Evolutionary conservation across 1,140 invertebrate genomes (phyloP), one percentile per base, ranked within the genome.

Genomic region (Geopemphigus sp.): DNA sequence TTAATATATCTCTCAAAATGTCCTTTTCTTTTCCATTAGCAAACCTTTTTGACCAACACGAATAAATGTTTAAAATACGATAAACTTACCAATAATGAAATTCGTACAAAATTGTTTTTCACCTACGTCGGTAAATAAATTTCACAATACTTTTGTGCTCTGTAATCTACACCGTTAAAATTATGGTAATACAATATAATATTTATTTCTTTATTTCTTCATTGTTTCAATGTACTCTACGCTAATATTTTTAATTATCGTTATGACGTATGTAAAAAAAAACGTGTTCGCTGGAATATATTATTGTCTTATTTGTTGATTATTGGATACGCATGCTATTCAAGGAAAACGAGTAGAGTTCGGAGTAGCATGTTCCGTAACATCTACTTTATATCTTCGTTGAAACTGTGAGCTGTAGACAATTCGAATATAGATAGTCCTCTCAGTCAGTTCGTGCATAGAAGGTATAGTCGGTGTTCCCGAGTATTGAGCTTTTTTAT

Each of bases 321-420:
- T 26, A 26, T 50, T 5, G 5, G 15, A 45, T 12, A 15, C 32
- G 32, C 32, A 39, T 39, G 32, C 8, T 26, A 5, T 50, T 68
- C 66, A 68, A 68, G 66, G 66, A 68, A 68, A 68, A 68, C 66
- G 0, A 50, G 66, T 68, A 24, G 66, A 68, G n/a, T 66, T 68
- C 1, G 11, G n/a, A 6, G 45, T 68, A 50, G 17, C 19, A 24
- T 68, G 22, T 66, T 68, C 66, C 22, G 47, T 6, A 14, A 47
- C 12, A 68, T 47, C 32, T 14, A n/a, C 45, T 47, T 68, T 22
- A 5, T 50, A 50, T 68, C 50, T 68, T 4, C 66, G 6, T 24
- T 2, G 6, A 8, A 50, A 8, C 39, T 47, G 24, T 22, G 6
- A 15, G 0, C 64, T 1, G 14, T 15, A 24, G 66, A 47, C 5